A percentile compares a stretch with the other conserved stretches of the same genome.
These are phyloP conservation scores for Panonychus citri DNA, from an alignment of 1,140 invertebrate genomes.

Conservation along the genomic window DNA sequence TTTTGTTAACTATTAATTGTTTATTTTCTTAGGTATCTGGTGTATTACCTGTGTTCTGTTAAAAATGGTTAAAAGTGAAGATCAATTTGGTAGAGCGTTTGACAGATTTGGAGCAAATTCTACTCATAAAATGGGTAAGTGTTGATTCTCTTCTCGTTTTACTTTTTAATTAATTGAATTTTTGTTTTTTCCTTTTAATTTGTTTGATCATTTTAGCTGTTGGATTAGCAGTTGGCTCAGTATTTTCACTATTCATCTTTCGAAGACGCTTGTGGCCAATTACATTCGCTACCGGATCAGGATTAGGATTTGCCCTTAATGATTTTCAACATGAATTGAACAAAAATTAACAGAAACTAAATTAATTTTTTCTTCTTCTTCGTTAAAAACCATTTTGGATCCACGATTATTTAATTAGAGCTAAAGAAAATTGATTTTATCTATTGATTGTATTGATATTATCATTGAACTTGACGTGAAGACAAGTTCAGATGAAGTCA, in stretches of 20 bases:
- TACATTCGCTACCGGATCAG: slow-evolving; percentile 13
- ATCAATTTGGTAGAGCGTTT: not conserved
- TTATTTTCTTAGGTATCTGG: not conserved
- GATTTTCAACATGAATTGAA: slow-evolving; percentile 10
- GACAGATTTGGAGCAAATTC: slow-evolving; percentile 10
- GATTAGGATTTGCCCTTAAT: slow-evolving; percentile 11
- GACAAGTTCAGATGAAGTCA: no score
- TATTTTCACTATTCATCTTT: slow-evolving; percentile 14
- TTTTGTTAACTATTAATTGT: not conserved
- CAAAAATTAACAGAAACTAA: no score
- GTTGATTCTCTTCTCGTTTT: not conserved
- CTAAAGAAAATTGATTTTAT: no score
- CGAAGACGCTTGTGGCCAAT: slow-evolving; percentile 13
- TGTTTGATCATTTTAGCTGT: not conserved
- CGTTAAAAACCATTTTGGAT: no score
- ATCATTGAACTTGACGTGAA: no score
- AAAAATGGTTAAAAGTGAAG: slow-evolving; percentile 1
- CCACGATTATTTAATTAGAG: no score
- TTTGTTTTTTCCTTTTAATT: not conserved
- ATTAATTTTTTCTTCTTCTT: no score
- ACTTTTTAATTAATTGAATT: not conserved
- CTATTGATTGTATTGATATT: no score
- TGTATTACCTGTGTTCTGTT: not conserved
- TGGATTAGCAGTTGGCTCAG: slow-evolving; percentile 10
- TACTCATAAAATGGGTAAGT: slow-evolving; percentile 9